Percentiles rank a stretch among this genome's conserved stretches.
Conservation (phyloP, 2,113 vertebrate species). For the Paraplagusia blochii region DNA sequence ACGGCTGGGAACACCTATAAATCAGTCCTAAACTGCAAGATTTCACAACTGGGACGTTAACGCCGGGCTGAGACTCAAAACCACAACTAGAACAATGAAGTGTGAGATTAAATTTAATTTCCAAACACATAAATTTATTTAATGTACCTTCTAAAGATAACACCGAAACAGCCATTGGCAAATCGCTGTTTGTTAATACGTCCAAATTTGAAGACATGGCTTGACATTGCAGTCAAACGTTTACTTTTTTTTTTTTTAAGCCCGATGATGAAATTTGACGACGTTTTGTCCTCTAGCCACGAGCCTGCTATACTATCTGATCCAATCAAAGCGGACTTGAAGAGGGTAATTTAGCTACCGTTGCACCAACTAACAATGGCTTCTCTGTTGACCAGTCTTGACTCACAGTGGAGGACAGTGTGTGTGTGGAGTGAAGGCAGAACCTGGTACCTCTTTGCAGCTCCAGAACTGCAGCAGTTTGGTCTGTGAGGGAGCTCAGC, state of each 20-base stretch:
- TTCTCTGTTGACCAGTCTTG: constrained; percentile 38
- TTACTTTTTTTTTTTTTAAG: not conserved
- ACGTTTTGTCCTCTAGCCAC: too few relatives aligned
- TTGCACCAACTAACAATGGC: constrained; percentile 42
- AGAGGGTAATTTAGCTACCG: constrained; percentile 46
- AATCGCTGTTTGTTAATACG: not conserved
- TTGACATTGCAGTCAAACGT: not conserved
- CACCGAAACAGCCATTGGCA: too few relatives aligned
- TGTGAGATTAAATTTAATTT: too few relatives aligned
- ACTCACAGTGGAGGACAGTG: constrained; percentile 23
- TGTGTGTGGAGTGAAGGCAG: constrained; percentile 1
- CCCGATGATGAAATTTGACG: constrained; percentile 37
- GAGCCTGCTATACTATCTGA: constrained; percentile 45
- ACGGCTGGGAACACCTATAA: too few relatives aligned
- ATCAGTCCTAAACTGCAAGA: too few relatives aligned
- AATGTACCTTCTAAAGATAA: not conserved
- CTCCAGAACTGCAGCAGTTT: not conserved
- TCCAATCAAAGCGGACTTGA: constrained; percentile 62
- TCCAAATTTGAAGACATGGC: not conserved
- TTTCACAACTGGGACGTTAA: too few relatives aligned
- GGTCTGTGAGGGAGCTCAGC: not conserved
- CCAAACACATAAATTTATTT: not conserved
- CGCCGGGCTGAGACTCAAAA: too few relatives aligned
- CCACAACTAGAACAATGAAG: too few relatives aligned
- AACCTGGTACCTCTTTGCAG: constrained; percentile 13